Conservation (phyloP, 2,797 vertebrate species). For the Enteromius viviparus region DNA sequence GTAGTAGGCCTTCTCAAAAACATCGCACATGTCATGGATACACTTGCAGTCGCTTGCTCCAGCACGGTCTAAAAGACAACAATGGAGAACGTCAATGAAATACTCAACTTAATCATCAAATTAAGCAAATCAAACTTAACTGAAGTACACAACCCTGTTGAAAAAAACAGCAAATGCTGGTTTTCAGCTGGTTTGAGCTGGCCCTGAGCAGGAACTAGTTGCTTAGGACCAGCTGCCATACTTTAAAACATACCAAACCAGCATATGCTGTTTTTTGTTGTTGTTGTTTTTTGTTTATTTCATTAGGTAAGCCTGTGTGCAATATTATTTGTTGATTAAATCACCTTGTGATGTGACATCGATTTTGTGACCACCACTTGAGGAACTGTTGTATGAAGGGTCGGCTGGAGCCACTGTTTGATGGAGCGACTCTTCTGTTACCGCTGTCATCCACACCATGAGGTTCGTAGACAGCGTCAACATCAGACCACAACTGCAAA, state of each 20-base stretch:
- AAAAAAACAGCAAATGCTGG: neutral
- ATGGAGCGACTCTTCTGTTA: slow-evolving; percentile 89
- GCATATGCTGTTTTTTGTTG: neutral
- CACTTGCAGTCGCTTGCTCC: slow-evolving; percentile 75
- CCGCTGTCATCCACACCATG: slow-evolving; percentile 88
- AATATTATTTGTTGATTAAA: neutral
- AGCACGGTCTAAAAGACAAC: slow-evolving; percentile 65
- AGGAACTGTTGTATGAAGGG: neutral
- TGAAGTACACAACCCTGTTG: neutral
- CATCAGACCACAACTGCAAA: slow-evolving; percentile 88
- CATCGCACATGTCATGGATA: slow-evolving; percentile 75
- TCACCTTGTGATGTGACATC: neutral
- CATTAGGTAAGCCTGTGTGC: neutral
- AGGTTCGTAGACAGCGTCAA: slow-evolving; percentile 88
- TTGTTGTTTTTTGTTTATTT: neutral
- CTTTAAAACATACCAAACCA: neutral
- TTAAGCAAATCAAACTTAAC: neutral
- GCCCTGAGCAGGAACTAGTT: neutral
- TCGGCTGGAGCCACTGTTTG: slow-evolving; percentile 71
- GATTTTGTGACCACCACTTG: neutral
- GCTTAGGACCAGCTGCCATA: neutral
- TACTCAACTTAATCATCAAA: neutral
- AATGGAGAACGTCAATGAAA: neutral
- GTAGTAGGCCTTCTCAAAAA: slow-evolving; percentile 87
- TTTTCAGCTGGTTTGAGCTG: neutral